Evolutionary conservation across 2,113 vertebrate genomes (phyloP), one percentile per base, ranked within the genome.

Genomic region (Paedocypris sp.): DNA sequence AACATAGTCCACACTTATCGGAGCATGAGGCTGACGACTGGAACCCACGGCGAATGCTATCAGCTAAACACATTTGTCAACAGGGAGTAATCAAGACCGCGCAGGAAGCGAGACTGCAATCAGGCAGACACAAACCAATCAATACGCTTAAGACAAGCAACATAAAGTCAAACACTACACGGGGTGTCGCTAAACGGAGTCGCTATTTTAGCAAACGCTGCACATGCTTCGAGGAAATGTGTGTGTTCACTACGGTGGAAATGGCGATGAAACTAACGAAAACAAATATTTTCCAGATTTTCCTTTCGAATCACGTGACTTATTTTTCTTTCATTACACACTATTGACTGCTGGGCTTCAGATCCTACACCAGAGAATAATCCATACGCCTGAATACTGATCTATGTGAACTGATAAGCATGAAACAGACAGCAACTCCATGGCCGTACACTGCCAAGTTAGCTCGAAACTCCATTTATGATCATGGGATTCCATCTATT

Each of bases 311-410:
- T 78, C 71, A 73, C 41, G 26, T 69, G 75, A 64, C 64, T 61
- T 69, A 77, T 78, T 79, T n/a, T 12, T 35, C 28, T 33, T 76
- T 79, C 72, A 83, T 82, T 82, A 78, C 69, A 78, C 77, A 80
- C 65, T 78, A 82, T 80, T 82, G 78, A 78, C 73, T 77, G 69
- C 78, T 72, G 75, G 22, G 54, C 72, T 71, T 74, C 67, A 71
- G 75, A 68, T 79, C 75, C 75, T 75, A 81, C 79, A 75, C 76
- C 62, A 69, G 35, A 25, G 18, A 75, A 67, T 72, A 72, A 42
- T 39, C 26, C 43, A 26, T 38, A 39, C 4, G 11, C 35, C n/a
- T 39, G 33, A 15, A 41, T 19, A 18, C 28, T 35, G 50, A 62
- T 53, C 19, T 56, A 7, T 61, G 15, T 38, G 20, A 16, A 65